These are phyloP conservation scores for Volucella bombylans DNA, from an alignment of 2,888 invertebrate genomes.

Conservation along the genomic window DNA sequence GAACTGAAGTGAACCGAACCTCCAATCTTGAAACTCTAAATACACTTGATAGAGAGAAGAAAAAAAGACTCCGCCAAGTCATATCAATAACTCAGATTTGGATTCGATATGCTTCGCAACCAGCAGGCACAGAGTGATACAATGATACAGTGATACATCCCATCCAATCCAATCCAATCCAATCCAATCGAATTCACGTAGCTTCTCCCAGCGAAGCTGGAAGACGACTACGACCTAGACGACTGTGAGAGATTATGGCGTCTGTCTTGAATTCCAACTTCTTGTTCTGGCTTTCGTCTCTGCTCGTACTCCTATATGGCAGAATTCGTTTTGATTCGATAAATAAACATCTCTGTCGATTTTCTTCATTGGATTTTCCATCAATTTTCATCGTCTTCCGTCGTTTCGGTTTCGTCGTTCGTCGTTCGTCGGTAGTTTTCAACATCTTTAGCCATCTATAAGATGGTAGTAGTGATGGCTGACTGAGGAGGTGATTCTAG, in stretches of 20 bases:
- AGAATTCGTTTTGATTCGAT: constrained; percentile 63
- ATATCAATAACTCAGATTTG: constrained; percentile 72
- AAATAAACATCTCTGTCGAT: constrained; percentile 73
- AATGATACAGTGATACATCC: constrained; percentile 37
- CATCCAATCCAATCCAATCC: constrained; percentile 38
- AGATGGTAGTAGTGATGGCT: no score
- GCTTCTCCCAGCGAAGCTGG: constrained; percentile 8
- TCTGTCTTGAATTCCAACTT: constrained; percentile 59
- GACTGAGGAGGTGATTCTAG: neutral
- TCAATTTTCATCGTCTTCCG: constrained; percentile 65
- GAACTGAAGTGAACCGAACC: neutral
- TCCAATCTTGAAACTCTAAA: constrained; percentile 34
- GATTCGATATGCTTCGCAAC: constrained; percentile 66
- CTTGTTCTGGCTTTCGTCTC: constrained; percentile 17
- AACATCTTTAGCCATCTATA: no score
- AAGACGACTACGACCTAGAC: constrained; percentile 24
- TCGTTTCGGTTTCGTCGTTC: neutral
- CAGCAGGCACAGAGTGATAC: constrained; percentile 21
- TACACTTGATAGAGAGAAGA: constrained; percentile 27
- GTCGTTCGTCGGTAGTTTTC: neutral
- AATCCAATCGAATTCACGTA: constrained; percentile 32
- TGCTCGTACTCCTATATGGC: no score
- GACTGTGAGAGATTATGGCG: constrained; percentile 71
- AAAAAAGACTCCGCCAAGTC: constrained; percentile 54
- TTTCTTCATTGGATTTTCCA: constrained; percentile 73